Evolutionary conservation across 2,888 invertebrate species (phyloP).

Genomic region (Clitarchus hookeri): DNA sequence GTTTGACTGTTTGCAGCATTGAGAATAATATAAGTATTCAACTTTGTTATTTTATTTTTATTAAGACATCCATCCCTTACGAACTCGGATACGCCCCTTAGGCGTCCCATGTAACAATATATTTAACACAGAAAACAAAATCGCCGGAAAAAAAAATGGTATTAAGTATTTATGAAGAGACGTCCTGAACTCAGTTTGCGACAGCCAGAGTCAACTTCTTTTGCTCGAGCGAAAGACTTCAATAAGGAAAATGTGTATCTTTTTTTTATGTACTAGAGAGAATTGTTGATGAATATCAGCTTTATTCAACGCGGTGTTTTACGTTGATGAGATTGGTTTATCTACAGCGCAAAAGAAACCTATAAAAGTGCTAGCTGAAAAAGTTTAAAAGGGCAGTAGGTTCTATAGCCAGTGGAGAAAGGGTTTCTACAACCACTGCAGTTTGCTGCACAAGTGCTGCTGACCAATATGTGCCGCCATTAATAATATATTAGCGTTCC

Average conservation of each 20-base stretch:
- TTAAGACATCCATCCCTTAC: too few species aligned
- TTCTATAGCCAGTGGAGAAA: conserved; percentile 43
- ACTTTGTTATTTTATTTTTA: too few species aligned
- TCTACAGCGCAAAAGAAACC: conserved; percentile 18
- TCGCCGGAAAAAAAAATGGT: conserved; percentile 32
- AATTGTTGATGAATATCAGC: conserved; percentile 28
- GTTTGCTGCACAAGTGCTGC: conserved; percentile 43
- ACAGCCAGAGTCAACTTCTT: conserved; percentile 44
- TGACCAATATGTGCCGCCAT: conserved; percentile 44
- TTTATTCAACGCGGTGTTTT: conserved; percentile 28
- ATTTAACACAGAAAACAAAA: conserved; percentile 31
- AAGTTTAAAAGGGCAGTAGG: conserved; percentile 42
- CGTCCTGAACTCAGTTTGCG: conserved; percentile 39
- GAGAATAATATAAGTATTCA: too few species aligned
- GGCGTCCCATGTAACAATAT: too few species aligned
- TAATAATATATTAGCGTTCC: conserved; percentile 45
- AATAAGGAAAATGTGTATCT: conserved; percentile 40
- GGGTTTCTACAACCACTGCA: conserved; percentile 44
- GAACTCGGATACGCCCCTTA: too few species aligned
- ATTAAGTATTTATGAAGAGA: conserved; percentile 39
- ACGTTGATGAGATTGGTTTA: conserved; percentile 31
- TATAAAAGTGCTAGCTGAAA: background rate
- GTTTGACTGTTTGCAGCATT: too few species aligned
- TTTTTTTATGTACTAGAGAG: conserved; percentile 41
- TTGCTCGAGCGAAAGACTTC: conserved; percentile 43